phyloP scores from a whole-genome alignment of 1,140 invertebrate species.

The Drosophila orosa region DNA sequence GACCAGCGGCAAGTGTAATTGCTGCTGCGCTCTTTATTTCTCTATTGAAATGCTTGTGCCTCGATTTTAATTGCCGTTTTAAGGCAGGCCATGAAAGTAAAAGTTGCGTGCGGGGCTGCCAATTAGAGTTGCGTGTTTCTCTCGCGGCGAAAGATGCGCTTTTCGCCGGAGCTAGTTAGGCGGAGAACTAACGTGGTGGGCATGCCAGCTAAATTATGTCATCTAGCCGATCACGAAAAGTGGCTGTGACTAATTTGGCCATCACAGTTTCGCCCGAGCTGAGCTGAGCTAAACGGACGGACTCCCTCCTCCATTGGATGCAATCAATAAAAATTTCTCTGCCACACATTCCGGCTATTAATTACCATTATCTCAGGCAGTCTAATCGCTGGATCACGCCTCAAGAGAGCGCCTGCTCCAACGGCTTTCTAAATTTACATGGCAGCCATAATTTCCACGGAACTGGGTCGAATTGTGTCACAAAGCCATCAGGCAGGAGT shows the following conservation, averaged over 20 bases:
- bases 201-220: constrained; percentile 33
- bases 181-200: constrained; percentile 2
- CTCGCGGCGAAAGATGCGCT: constrained; percentile 7
- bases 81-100: constrained; percentile 65
- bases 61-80: constrained; percentile 60
- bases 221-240: constrained; percentile 18
- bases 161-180: constrained; percentile 1
- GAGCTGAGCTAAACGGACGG: not conserved
- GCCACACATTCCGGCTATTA: constrained; percentile 45
- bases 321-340: constrained; percentile 47
- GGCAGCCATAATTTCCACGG: constrained; percentile 55
- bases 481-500: constrained; percentile 39
- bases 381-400: constrained; percentile 44
- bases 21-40: constrained; percentile 39
- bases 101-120: constrained; percentile 52
- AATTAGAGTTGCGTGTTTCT: constrained; percentile 57
- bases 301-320: not conserved
- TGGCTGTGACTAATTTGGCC: constrained; percentile 18
- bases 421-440: constrained; percentile 81
- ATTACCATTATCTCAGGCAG: constrained; percentile 43
- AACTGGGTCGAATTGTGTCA: constrained; percentile 62
- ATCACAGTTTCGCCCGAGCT: constrained; percentile 14
- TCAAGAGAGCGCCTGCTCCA: constrained; percentile 18
- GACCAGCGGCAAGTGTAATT: constrained; percentile 46
- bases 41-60: constrained; percentile 36